A percentile compares a stretch with the other conserved stretches of the same genome.
phyloP scores from a whole-genome alignment of 2,888 invertebrate genomes.

The Coelinius sp. region DNA sequence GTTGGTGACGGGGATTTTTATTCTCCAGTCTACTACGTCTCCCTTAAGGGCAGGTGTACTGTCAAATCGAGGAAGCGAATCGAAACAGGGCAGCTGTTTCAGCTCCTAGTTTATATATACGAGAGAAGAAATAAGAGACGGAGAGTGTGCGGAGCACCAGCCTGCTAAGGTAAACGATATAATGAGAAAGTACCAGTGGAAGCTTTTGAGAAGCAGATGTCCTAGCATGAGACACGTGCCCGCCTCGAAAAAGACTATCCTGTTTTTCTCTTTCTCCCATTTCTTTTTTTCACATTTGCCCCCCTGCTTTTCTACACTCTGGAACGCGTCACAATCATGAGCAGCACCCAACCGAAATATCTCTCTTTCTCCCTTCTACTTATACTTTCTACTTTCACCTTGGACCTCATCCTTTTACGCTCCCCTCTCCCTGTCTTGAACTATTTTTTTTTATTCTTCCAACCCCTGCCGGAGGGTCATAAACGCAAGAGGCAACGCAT shows the following conservation, averaged over 20 bases:
- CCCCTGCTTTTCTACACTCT: slow-evolving; percentile 30
- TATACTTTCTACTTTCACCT: not conserved
- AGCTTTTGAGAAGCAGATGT: slow-evolving; percentile 55
- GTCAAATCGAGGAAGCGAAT: slow-evolving; percentile 40
- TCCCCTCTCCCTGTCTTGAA: not conserved
- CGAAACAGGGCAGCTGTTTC: slow-evolving; percentile 48
- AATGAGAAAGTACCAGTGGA: slow-evolving; percentile 63
- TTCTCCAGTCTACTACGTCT: not conserved
- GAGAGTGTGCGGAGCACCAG: slow-evolving; percentile 31
- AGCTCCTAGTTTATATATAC: slow-evolving; percentile 5
- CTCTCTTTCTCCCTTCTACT: slow-evolving; percentile 31
- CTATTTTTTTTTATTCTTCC: slow-evolving; percentile 18
- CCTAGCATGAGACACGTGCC: slow-evolving; percentile 57
- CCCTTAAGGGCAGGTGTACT: slow-evolving; percentile 44
- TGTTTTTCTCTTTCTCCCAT: slow-evolving; percentile 36
- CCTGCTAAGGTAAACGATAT: slow-evolving; percentile 58
- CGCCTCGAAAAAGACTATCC: slow-evolving; percentile 36
- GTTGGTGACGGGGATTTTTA: slow-evolving; percentile 3
- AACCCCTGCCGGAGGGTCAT: slow-evolving; percentile 5
- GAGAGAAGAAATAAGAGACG: slow-evolving; percentile 22
- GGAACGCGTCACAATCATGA: slow-evolving; percentile 27
- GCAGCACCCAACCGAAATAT: slow-evolving; percentile 40
- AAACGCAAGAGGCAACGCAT: slow-evolving; percentile 13
- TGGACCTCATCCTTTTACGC: slow-evolving; percentile 8
- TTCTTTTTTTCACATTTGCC: slow-evolving; percentile 34